Evolutionary conservation across 2,797 vertebrate genomes (phyloP).

Genomic region (Xiphorhynchus erythropygius): DNA sequence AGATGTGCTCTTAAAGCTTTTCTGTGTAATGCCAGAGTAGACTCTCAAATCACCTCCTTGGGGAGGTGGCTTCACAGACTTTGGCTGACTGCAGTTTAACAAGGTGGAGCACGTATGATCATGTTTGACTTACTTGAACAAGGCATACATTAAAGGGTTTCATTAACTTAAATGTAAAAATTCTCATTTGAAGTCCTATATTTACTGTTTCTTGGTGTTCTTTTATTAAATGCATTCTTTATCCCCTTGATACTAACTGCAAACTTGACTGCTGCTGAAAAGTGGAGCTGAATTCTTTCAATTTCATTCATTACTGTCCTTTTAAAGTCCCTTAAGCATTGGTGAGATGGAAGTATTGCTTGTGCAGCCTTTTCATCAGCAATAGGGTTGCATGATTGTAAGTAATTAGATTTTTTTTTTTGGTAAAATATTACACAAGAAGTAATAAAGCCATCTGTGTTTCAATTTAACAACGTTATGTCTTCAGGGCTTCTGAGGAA

Average conservation of each 20-base stretch:
- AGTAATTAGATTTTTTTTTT: background rate
- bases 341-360: background rate
- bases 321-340: background rate
- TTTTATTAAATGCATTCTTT: background rate
- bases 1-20: background rate
- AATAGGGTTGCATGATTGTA: background rate
- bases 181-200: background rate
- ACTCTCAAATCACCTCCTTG: background rate
- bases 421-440: background rate
- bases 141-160: no score
- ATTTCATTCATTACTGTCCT: background rate
- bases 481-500: constrained; percentile 21
- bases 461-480: background rate
- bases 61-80: background rate
- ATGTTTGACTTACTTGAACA: rapidly evolving
- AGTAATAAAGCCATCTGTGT: constrained; percentile 27
- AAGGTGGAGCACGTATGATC: background rate
- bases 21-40: background rate
- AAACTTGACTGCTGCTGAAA: background rate
- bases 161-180: background rate
- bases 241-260: background rate
- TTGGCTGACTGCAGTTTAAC: rapidly evolving
- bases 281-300: background rate
- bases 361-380: background rate
- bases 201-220: background rate